phyloP scores from a whole-genome alignment of 2,888 invertebrate genomes.

The Hipparchia semele region DNA sequence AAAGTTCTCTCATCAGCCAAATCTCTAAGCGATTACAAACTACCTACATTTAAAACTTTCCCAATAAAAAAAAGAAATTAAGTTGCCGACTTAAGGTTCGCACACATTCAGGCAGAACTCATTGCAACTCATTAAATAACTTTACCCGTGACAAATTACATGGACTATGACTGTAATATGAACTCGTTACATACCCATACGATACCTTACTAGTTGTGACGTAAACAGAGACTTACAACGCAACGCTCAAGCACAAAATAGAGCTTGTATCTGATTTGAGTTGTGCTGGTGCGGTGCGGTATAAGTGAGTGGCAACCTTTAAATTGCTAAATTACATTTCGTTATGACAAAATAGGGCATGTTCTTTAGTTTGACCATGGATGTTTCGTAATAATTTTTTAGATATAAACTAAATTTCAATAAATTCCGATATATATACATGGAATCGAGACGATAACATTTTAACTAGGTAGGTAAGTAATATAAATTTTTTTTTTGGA shows the following conservation, averaged over 20 bases:
- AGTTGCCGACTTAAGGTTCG: conserved; percentile 5
- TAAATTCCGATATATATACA: not conserved
- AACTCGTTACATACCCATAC: not conserved
- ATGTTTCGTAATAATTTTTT: not conserved
- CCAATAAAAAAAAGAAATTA: conserved; percentile 15
- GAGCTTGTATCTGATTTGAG: not conserved
- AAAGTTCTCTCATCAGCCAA: conserved; percentile 49
- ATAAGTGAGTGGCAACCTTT: not conserved
- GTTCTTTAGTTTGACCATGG: not conserved
- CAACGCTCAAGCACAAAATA: not conserved
- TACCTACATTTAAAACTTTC: conserved; percentile 30
- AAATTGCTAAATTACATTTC: not conserved
- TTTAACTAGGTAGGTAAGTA: not conserved
- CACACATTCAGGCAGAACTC: conserved; percentile 14
- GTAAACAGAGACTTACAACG: not conserved
- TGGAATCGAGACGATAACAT: not conserved
- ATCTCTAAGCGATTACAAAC: conserved; percentile 38
- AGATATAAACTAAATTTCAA: not conserved
- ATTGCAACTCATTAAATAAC: not conserved
- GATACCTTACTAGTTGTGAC: not conserved
- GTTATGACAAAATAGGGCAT: not conserved
- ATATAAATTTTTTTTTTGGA: not conserved
- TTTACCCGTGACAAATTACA: conserved; percentile 11
- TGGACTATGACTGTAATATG: not conserved
- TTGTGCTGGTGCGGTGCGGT: not conserved